A percentile compares a stretch with the other conserved stretches of the same genome.
Conservation (phyloP, 2,113 vertebrate species). For the Lota lota region DNA sequence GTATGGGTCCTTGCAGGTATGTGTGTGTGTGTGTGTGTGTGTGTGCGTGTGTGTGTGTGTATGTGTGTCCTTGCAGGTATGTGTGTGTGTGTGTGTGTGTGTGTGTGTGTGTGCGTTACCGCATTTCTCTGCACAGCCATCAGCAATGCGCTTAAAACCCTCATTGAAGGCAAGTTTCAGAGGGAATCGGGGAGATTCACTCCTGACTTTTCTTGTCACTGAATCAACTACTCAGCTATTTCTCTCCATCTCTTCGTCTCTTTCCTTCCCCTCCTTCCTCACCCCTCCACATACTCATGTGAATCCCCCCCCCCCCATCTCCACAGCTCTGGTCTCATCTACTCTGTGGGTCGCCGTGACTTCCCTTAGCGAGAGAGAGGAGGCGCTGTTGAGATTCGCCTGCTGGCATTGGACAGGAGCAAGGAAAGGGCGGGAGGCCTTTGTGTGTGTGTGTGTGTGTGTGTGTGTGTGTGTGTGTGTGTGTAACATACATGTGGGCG, state of each 20-base stretch:
- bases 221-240: slow-evolving; percentile 24
- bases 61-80: slow-evolving; percentile 1
- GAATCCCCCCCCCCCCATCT: too few species aligned
- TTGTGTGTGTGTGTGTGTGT: too few species aligned
- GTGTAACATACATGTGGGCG: too few species aligned
- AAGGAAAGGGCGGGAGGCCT: too few species aligned
- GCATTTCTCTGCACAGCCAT: slow-evolving; percentile 33
- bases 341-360: too few species aligned
- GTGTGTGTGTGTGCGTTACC: slow-evolving; percentile 18
- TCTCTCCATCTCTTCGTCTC: slow-evolving; percentile 15
- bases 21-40: background rate
- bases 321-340: too few species aligned
- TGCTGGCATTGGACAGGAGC: too few species aligned
- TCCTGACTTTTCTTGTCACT: slow-evolving; percentile 37
- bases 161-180: slow-evolving; percentile 23
- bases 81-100: slow-evolving; percentile 20
- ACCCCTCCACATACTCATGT: too few species aligned
- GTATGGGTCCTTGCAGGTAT: background rate
- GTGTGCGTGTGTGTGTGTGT: slow-evolving; percentile 5
- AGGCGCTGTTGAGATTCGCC: too few species aligned
- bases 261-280: background rate
- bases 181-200: slow-evolving; percentile 33
- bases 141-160: slow-evolving; percentile 36
- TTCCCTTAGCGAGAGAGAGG: too few species aligned
- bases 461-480: too few species aligned